Base-by-base conservation (phyloP, 2,888 invertebrate species). In the Hedya salicella region DNA sequence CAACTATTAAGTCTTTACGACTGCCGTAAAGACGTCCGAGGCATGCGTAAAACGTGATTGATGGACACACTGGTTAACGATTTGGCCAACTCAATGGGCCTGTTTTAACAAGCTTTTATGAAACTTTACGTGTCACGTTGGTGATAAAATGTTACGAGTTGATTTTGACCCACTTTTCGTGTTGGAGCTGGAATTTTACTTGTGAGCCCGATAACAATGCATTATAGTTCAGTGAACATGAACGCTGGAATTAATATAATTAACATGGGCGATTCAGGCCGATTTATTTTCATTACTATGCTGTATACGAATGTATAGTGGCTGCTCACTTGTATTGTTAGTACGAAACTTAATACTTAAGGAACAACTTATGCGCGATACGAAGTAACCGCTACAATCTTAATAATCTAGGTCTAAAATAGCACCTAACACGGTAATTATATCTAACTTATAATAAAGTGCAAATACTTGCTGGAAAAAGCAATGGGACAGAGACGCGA, bases 1-100 rank as follows among this genome's bases (percentile, higher is more conserved):
- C 62, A 62, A 62, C 54, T 62, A 62, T 54, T 62, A 54, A 46
- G 39, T 21, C 36, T 62, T 62, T 54, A 62, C 53, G 62, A 44
- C 19, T 17, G 13, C 13, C 46, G 53, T 62, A 54, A 62, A 62
- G 53, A 19, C 62, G 48, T 39, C 40, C 54, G 25, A 16, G 25
- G 44, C 44, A 21, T n/a, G 59, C 60, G 39, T 62, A 48, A n/a
- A 46, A 48, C 53, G 40, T 62, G 62, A 62, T 62, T 62, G 62
- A 53, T 62, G 53, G 46, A 16, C 36, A 14, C 14, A 36, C 62
- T 62, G 14, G 46, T 54, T 54, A 62, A 62, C 62, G 21, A 53
- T 54, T 62, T 46, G 53, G 62, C 53, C 62, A 53, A 46, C 53
- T 40, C 46, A 16, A 52, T 46, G 13, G 36, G 50, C 30, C 48